Percentiles rank a stretch among this genome's conserved stretches.
phyloP scores from a whole-genome alignment of 1,140 invertebrate genomes.

The Panagrolaimus sp. region DNA sequence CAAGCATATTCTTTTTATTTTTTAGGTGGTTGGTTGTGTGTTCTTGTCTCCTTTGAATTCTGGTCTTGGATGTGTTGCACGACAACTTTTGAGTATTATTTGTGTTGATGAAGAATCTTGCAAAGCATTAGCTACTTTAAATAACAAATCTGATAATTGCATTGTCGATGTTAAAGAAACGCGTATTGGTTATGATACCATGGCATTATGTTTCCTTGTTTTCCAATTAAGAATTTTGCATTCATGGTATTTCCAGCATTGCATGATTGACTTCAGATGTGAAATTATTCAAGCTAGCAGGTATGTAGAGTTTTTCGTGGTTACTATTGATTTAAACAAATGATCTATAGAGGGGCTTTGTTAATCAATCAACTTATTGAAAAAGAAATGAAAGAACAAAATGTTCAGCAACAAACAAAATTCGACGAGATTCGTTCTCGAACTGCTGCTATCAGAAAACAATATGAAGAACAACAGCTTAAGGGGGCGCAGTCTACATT shows the following conservation, averaged over 20 bases:
- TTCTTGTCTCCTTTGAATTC: constrained; percentile 27
- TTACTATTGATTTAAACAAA: neutral
- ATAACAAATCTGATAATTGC: constrained; percentile 19
- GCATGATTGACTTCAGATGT: constrained; percentile 56
- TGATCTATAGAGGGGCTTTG: constrained; percentile 50
- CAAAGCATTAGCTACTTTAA: neutral
- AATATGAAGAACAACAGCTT: constrained; percentile 45
- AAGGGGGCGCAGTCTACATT: constrained; percentile 30
- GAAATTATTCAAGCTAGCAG: constrained; percentile 54
- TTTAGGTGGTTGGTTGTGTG: constrained; percentile 48
- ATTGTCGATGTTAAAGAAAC: constrained; percentile 36
- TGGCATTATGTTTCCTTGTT: constrained; percentile 50
- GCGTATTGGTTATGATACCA: constrained; percentile 50
- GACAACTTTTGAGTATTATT: constrained; percentile 50
- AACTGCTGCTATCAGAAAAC: constrained; percentile 50
- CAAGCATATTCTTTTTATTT: too few relatives aligned
- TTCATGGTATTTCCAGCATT: constrained; percentile 57
- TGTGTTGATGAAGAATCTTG: constrained; percentile 39
- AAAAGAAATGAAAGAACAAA: constrained; percentile 57
- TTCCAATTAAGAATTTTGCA: constrained; percentile 52
- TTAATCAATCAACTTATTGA: constrained; percentile 57
- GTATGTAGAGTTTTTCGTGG: constrained; percentile 25
- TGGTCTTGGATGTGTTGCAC: constrained; percentile 24
- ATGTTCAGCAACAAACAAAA: constrained; percentile 50
- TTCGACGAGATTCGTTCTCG: constrained; percentile 49